phyloP scores from a whole-genome alignment of 2,888 invertebrate species.

The Ptycholaimellus sp. region DNA sequence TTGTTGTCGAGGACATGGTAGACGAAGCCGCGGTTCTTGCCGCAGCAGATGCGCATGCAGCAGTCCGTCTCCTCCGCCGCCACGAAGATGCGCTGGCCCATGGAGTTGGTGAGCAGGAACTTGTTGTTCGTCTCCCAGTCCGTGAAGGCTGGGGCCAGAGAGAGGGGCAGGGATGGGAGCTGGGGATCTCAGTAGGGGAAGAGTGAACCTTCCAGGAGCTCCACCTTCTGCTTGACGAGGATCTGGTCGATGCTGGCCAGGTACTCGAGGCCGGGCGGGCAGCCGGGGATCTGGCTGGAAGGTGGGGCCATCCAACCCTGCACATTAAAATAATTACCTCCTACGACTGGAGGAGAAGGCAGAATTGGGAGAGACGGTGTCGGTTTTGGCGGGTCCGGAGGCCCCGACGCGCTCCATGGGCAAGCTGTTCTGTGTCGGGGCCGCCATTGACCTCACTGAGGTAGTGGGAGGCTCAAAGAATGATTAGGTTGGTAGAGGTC shows the following conservation, averaged over 20 bases:
- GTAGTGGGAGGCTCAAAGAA: too few relatives aligned
- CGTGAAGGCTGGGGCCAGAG: slow-evolving; percentile 6
- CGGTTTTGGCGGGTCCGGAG: too few relatives aligned
- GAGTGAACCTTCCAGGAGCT: background rate
- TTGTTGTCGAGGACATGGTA: slow-evolving; percentile 26
- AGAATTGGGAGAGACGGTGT: too few relatives aligned
- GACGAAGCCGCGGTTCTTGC: slow-evolving; percentile 22
- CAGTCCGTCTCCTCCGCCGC: slow-evolving; percentile 21
- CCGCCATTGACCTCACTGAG: too few relatives aligned
- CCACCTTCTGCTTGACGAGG: slow-evolving; percentile 19
- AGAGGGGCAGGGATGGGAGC: background rate
- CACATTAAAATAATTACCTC: too few relatives aligned
- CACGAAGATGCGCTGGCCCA: slow-evolving; percentile 6
- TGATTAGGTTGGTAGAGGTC: too few relatives aligned
- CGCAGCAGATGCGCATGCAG: slow-evolving; percentile 25
- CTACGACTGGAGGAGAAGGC: too few relatives aligned
- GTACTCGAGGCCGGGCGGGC: slow-evolving; percentile 26
- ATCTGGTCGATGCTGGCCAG: slow-evolving; percentile 23
- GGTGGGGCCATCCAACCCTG: slow-evolving; percentile 10
- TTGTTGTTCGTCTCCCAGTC: slow-evolving; percentile 8
- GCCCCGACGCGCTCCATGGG: too few relatives aligned
- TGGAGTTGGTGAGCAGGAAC: slow-evolving; percentile 6
- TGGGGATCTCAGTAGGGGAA: too few relatives aligned
- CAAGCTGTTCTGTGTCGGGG: too few relatives aligned
- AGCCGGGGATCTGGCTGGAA: slow-evolving; percentile 15